Evolutionary conservation across 2,113 vertebrate genomes (phyloP).

Genomic region (Galbula dea): DNA sequence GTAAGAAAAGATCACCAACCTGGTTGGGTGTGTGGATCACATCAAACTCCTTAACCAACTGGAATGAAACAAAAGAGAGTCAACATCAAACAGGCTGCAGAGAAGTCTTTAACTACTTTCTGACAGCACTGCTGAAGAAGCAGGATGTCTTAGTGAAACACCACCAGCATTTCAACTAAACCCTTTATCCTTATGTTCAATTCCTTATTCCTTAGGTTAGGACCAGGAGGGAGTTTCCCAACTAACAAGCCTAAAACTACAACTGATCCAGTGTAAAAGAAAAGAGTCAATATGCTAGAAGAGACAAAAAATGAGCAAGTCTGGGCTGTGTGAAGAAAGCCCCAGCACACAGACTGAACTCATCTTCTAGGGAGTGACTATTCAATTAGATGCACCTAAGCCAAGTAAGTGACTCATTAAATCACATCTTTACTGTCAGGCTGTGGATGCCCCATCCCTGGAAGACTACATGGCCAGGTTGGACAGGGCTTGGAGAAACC

Average conservation of each 20-base stretch:
- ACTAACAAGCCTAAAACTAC: background rate
- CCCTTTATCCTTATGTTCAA: background rate
- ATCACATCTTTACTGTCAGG: background rate
- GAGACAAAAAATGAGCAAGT: background rate
- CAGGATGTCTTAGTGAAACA: background rate
- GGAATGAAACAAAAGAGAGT: constrained; percentile 22
- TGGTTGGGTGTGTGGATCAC: constrained; percentile 71
- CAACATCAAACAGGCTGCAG: background rate
- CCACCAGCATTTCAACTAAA: background rate
- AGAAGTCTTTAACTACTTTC: background rate
- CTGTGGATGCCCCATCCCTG: background rate
- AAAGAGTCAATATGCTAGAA: background rate
- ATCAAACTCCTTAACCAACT: constrained; percentile 73
- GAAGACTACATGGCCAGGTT: background rate
- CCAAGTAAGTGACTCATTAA: accelerated
- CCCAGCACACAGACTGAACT: background rate
- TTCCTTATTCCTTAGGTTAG: background rate
- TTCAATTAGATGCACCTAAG: background rate
- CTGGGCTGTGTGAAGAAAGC: background rate
- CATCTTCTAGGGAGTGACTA: background rate
- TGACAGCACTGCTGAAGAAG: background rate
- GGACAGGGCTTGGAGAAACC: background rate
- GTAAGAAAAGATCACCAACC: constrained; percentile 35
- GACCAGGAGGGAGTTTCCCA: background rate
- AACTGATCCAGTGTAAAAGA: background rate